Evolutionary conservation across 2,797 vertebrate genomes (phyloP), one percentile per base, ranked within the genome.

Genomic region (Pantherophis alleghaniensis): DNA sequence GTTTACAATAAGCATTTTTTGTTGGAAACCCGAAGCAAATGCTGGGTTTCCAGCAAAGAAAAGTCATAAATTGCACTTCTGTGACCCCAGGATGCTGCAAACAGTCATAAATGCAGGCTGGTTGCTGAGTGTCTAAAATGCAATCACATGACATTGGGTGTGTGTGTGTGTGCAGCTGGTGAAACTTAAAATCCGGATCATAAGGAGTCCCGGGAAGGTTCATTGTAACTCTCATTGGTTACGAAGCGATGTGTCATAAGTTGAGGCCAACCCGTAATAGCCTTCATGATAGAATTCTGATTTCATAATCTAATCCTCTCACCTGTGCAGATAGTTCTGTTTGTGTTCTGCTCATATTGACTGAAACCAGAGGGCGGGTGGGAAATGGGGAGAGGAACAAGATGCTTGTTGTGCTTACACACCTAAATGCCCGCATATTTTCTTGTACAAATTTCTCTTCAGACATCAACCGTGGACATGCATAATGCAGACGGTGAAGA

Each of bases 241-340:
- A 32, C 0, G 2, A 69, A 69, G n/a, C 0, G 1, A 69, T 14
- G n/a, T 69, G 66, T 69, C 2, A 0, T 69, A 69, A 18, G 0
- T 32, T 69, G 66, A 69, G 66, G n/a, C n/a, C 66, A 74, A 74
- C 66, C 6, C 5, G 6, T 37, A 22, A 42, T 79, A 42, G 74
- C 74, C 37, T 59, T 59, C 37, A 6, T 22, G 16, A n/a, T 59
- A 86, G 74, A n/a, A 91, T n/a, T 16, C 12, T 28, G 37, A 86
- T 28, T n/a, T 59, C 28, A 32, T 51, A 61, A 86, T 13, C 42
- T 7, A 9, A 6, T 37, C 74, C 74, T 12, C 60, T 26, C 24
- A 63, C 24, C 60, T 28, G 26, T 28, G 61, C 26, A 13, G 61
- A 51, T 37, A 47, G 26, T 47, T 47, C 74, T 28, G 63, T 66